Evolutionary conservation across 2,797 vertebrate genomes (phyloP).

Genomic region (Acanthopagrus latus): DNA sequence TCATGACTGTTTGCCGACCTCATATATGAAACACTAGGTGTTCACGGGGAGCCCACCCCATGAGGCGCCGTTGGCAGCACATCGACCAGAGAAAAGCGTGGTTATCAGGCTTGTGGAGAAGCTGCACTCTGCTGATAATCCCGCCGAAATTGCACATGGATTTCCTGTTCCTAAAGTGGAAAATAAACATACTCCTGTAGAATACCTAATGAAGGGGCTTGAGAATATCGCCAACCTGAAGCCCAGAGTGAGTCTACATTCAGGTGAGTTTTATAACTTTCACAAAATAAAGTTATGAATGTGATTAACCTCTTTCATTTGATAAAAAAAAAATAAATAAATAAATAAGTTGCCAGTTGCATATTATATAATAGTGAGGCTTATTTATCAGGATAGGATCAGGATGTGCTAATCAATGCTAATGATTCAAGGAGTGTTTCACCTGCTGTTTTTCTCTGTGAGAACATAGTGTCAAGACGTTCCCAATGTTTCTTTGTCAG

Average conservation of each 20-base stretch:
- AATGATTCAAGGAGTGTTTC: constrained; percentile 9
- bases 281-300: background rate
- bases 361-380: background rate
- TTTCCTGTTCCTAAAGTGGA: constrained; percentile 77
- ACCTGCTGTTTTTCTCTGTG: constrained; percentile 6
- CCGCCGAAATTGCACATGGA: constrained; percentile 78
- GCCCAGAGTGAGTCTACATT: constrained; percentile 15
- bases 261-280: constrained; percentile 15
- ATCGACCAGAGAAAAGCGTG: constrained; percentile 51
- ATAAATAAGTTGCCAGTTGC: background rate
- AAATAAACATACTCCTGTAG: constrained; percentile 69
- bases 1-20: constrained; percentile 50
- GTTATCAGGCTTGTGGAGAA: constrained; percentile 64
- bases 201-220: constrained; percentile 62
- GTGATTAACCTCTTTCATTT: constrained; percentile 13
- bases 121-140: constrained; percentile 80
- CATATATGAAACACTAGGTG: constrained; percentile 35
- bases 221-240: constrained; percentile 10
- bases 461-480: constrained; percentile 9
- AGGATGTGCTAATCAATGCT: constrained; percentile 13
- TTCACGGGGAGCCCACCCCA: constrained; percentile 25
- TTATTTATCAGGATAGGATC: background rate
- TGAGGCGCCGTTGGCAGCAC: constrained; percentile 39
- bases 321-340: background rate
- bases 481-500: constrained; percentile 3